These are phyloP conservation scores for Amphilophus citrinellus DNA, from an alignment of 2,113 vertebrate genomes.

Conservation along the genomic window DNA sequence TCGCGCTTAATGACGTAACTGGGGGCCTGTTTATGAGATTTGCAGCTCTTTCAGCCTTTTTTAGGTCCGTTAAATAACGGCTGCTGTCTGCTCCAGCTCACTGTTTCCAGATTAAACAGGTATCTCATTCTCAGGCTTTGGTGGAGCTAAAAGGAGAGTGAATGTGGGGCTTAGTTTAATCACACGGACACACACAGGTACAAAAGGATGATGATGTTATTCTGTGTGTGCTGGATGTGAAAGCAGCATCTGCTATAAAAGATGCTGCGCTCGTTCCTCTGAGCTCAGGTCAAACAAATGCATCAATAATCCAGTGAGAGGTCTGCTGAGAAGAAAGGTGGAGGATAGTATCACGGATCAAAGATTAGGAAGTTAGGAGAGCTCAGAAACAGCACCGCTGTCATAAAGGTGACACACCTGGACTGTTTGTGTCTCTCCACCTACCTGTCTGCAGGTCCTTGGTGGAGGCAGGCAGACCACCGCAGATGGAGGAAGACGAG, in stretches of 20 bases:
- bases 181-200: not conserved
- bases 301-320: not conserved
- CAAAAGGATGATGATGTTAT: not conserved
- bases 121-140: not conserved
- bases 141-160: not conserved
- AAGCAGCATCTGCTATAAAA: not conserved
- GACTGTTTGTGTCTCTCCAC: not conserved
- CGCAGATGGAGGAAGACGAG: conserved; percentile 38
- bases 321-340: not conserved
- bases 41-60: not conserved
- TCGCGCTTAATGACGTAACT: not conserved
- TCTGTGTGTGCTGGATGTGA: not conserved
- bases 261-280: not conserved
- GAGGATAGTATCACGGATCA: conserved; percentile 22
- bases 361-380: conserved; percentile 39
- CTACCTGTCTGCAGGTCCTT: conserved; percentile 46
- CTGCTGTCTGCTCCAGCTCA: not conserved
- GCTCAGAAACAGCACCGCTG: not conserved
- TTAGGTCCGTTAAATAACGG: not conserved
- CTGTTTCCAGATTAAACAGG: not conserved
- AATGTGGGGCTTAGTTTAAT: not conserved
- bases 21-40: not conserved
- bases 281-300: not conserved
- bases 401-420: not conserved
- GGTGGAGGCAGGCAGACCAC: conserved; percentile 5